A percentile compares a stretch with the other conserved stretches of the same genome.
These are phyloP conservation scores for Scleropages formosus DNA, from an alignment of 2,797 vertebrate genomes.

Conservation along the genomic window DNA sequence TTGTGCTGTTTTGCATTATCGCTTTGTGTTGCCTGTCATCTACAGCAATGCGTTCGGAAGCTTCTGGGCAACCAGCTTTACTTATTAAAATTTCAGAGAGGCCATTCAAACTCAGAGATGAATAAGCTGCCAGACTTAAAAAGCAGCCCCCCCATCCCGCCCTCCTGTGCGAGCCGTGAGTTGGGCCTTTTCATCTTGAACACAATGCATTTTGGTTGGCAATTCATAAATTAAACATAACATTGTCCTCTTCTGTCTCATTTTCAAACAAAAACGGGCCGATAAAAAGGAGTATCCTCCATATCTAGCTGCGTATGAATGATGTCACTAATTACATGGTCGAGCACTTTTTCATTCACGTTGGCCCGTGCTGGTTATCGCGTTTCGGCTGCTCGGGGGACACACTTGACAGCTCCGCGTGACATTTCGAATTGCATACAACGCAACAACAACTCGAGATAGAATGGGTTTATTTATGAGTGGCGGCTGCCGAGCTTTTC, in stretches of 20 bases:
- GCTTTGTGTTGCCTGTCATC: not conserved
- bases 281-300: not conserved
- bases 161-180: not conserved
- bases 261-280: conserved; percentile 11
- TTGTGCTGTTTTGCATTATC: conserved; percentile 4
- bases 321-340: conserved; percentile 29
- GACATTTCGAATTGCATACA: conserved; percentile 9
- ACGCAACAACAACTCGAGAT: not conserved
- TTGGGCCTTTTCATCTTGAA: conserved; percentile 27
- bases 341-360: conserved; percentile 10
- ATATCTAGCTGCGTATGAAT: conserved; percentile 2
- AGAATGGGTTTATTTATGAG: not conserved
- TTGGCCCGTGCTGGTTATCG: not conserved
- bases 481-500: not conserved
- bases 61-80: conserved; percentile 11
- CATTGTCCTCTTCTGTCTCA: not conserved
- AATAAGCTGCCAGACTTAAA: conserved; percentile 3
- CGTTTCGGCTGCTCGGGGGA: conserved; percentile 3
- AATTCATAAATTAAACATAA: conserved; percentile 35
- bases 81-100: conserved; percentile 33
- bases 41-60: conserved; percentile 7
- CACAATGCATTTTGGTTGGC: conserved; percentile 22
- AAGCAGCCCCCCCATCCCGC: not conserved
- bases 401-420: conserved; percentile 14
- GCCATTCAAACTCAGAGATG: conserved; percentile 31